A percentile compares a stretch with the other conserved stretches of the same genome.
These are phyloP conservation scores for Tupaia chinensis DNA, from an alignment of 2,113 vertebrate species.

Conservation along the genomic window DNA sequence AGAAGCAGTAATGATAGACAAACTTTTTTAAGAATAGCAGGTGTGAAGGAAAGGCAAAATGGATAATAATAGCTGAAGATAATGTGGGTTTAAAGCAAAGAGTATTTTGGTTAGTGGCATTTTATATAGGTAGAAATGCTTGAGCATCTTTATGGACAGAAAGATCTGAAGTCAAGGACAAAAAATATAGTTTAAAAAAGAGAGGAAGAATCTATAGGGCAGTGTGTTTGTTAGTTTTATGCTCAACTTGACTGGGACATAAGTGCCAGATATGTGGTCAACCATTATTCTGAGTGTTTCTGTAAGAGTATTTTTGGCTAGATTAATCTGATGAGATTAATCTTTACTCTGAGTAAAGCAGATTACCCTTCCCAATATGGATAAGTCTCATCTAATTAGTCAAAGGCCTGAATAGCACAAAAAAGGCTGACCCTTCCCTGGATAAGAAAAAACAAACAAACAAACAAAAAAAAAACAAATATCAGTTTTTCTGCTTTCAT, in stretches of 20 bases:
- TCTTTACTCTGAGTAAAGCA: not conserved
- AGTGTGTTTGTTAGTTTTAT: not conserved
- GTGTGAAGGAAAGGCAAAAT: not conserved
- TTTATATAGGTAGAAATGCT: not conserved
- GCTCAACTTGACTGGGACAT: not conserved
- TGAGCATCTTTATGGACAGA: not conserved
- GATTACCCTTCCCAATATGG: not conserved
- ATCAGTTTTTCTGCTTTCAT: not conserved
- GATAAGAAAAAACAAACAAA: not conserved
- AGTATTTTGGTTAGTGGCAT: not conserved
- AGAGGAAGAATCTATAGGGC: not conserved
- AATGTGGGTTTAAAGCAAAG: not conserved
- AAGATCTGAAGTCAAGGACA: not conserved
- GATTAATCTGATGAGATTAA: constrained; percentile 21
- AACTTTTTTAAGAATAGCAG: not conserved
- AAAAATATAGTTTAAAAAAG: not conserved
- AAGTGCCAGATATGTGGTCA: not conserved
- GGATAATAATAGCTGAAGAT: not conserved
- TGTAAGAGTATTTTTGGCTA: not conserved
- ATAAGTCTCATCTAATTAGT: not conserved
- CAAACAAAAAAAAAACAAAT: too few relatives aligned
- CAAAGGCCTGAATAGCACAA: not conserved
- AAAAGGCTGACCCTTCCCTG: not conserved
- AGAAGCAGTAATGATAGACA: not conserved
- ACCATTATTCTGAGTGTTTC: not conserved